Percentiles rank a stretch among this genome's conserved stretches.
Conservation (phyloP, 2,797 vertebrate species). For the Sebastes diaconus region DNA sequence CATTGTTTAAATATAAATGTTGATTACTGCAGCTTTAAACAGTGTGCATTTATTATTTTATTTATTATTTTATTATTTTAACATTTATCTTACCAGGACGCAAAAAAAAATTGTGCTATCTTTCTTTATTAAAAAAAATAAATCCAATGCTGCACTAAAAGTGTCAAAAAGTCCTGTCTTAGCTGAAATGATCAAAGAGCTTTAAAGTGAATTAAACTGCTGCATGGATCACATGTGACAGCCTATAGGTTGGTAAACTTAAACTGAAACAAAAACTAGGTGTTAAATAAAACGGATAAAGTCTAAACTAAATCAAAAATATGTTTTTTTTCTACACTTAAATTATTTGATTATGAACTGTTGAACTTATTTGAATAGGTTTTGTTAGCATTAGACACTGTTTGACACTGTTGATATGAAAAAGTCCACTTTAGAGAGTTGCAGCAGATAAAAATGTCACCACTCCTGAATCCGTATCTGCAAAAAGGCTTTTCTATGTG, state of each 20-base stretch:
- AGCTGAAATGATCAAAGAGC: background rate
- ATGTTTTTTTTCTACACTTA: background rate
- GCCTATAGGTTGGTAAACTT: too few species aligned
- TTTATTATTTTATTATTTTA: too few species aligned
- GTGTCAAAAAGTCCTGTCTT: background rate
- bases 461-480: background rate
- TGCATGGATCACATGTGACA: background rate
- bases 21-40: background rate
- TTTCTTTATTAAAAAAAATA: background rate
- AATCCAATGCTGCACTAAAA: background rate
- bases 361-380: background rate
- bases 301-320: background rate
- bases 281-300: background rate
- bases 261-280: background rate
- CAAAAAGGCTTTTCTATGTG: background rate
- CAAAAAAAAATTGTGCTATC: background rate
- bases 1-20: too few species aligned
- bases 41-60: background rate
- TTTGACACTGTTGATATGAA: background rate
- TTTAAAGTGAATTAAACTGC: background rate
- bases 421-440: background rate
- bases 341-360: background rate
- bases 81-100: background rate
- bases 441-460: background rate
- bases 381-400: too few species aligned